Evolutionary conservation across 2,113 vertebrate species (phyloP), one percentile per base, ranked within the genome.

Genomic region (Cinclus cinclus): DNA sequence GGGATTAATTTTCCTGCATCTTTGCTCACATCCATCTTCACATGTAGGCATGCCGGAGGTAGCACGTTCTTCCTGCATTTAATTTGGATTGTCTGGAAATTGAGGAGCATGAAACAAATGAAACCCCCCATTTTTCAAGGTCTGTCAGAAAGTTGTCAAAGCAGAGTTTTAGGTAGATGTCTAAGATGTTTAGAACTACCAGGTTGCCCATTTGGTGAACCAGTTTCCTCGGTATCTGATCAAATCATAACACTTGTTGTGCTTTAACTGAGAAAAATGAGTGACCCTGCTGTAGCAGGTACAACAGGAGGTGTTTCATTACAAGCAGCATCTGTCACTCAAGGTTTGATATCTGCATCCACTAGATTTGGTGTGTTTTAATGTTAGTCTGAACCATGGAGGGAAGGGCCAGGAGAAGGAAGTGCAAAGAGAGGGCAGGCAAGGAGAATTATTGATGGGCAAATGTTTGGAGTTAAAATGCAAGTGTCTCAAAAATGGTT

Each of bases 61-160:
- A 87, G 42, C 77, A 59, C 0, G 0, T 24, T 63, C 47, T 41
- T 28, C 31, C 33, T 37, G 8, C 35, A 16, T 90, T 84, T 52
- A 55, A 49, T 70, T 91, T 75, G 47, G 33, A 21, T 75, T 83
- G 79, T 69, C 52, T 28, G 2, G 37, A 81, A 90, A 56, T n/a
- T 64, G 49, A 71, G 37, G 31, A 75, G 7, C 1, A 1, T 63
- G 87, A 83, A 83, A 35, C 35, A 94, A 80, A 55, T 44, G 79
- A 41, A 13, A 0, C 0, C 1, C 6, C 3, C 2, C 1, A 5
- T 42, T 67, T 91, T 64, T 87, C 6, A 24, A 65, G 55, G n/a
- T 63, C 70, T 77, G 16, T 78, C 76, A 71, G 64, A 92, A 70
- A 63, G 17, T 37, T 84, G 52, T 75, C 65, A 84, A 52, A 89